Evolutionary conservation across 2,797 vertebrate species (phyloP).

Genomic region (Orientallactaga sibirica): DNA sequence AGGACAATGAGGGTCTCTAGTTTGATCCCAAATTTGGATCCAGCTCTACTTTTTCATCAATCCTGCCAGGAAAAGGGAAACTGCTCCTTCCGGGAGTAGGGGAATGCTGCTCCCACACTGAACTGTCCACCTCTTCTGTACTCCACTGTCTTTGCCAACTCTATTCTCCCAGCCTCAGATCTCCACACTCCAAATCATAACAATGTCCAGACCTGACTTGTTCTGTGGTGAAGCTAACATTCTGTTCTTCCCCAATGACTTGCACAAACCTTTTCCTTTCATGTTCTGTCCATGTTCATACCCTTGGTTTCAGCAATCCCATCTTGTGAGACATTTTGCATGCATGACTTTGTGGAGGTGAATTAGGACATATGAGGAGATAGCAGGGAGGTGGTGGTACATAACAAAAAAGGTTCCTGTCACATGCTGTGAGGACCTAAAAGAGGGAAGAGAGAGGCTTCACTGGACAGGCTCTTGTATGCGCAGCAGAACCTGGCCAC

Average conservation of each 20-base stretch:
- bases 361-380: neutral
- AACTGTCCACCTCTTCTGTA: neutral
- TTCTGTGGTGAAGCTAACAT: neutral
- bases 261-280: neutral
- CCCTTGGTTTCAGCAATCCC: neutral
- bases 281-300: neutral
- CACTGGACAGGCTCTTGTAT: neutral
- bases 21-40: rapidly evolving
- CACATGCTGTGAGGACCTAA: rapidly evolving
- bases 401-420: rapidly evolving
- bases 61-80: neutral
- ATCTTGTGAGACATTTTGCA: neutral
- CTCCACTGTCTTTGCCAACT: neutral
- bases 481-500: neutral
- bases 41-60: rapidly evolving
- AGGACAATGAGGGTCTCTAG: rapidly evolving
- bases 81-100: rapidly evolving
- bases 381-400: neutral
- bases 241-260: neutral
- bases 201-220: neutral
- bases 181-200: neutral
- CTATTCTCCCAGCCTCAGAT: neutral
- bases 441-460: too few species aligned
- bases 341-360: rapidly evolving
- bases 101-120: neutral